phyloP scores from a whole-genome alignment of 2,113 vertebrate genomes.

The Albula goreensis region DNA sequence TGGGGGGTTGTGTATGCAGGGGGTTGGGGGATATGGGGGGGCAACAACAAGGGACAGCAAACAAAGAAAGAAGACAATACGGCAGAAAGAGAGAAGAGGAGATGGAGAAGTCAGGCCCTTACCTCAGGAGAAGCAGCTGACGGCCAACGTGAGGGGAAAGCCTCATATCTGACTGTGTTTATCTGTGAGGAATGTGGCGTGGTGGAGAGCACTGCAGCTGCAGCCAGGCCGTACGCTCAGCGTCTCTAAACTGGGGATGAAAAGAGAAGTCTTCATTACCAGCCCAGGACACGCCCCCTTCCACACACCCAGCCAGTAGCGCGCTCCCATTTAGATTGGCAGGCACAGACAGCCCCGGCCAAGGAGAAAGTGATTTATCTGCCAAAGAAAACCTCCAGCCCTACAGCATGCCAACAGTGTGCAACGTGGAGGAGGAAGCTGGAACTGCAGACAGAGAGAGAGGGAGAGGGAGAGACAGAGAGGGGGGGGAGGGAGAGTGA shows the following conservation, averaged over 20 bases:
- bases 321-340: slow-evolving; percentile 60
- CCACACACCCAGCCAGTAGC: slow-evolving; percentile 82
- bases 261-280: slow-evolving; percentile 92
- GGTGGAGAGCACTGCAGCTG: slow-evolving; percentile 66
- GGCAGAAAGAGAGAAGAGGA: slow-evolving; percentile 5
- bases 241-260: slow-evolving; percentile 84
- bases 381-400: slow-evolving; percentile 74
- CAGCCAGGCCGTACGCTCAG: slow-evolving; percentile 75
- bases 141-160: slow-evolving; percentile 54
- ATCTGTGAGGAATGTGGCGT: slow-evolving; percentile 49
- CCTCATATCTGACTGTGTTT: slow-evolving; percentile 62
- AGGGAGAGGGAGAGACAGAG: slow-evolving; percentile 33
- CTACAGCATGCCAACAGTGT: slow-evolving; percentile 59
- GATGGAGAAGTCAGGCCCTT: slow-evolving; percentile 49
- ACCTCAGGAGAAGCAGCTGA: slow-evolving; percentile 66
- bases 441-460: slow-evolving; percentile 34
- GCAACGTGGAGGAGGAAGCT: slow-evolving; percentile 53
- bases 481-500: slow-evolving; percentile 38
- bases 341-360: slow-evolving; percentile 67
- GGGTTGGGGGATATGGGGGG: neutral
- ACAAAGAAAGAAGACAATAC: slow-evolving; percentile 21
- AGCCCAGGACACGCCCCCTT: slow-evolving; percentile 81
- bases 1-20: neutral
- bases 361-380: slow-evolving; percentile 62
- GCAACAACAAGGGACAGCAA: slow-evolving; percentile 8